These are phyloP conservation scores for Siniperca scherzeri DNA, from an alignment of 2,797 vertebrate species.

Conservation along the genomic window DNA sequence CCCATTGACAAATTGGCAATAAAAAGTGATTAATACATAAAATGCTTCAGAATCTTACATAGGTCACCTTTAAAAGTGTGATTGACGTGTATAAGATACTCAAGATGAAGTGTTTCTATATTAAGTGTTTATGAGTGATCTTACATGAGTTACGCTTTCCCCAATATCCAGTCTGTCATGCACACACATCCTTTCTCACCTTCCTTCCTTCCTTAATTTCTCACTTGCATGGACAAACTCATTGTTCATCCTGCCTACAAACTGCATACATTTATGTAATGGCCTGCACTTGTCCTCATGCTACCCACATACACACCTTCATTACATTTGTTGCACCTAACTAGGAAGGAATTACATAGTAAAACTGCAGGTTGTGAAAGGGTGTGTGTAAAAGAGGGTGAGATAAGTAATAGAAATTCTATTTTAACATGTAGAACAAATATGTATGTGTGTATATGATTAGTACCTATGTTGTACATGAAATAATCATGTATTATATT, in stretches of 20 bases:
- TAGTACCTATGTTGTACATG: not conserved
- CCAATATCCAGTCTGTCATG: conserved; percentile 10
- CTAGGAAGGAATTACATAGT: conserved; percentile 3
- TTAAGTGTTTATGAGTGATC: not conserved
- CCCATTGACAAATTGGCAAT: too few relatives aligned
- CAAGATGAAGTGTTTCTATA: not conserved
- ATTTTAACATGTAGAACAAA: not conserved
- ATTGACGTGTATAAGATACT: not conserved
- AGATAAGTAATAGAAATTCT: not conserved
- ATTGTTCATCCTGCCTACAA: conserved; percentile 13
- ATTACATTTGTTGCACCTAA: conserved; percentile 1
- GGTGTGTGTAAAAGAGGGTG: not conserved
- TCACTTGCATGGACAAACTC: conserved; percentile 36
- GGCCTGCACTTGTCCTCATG: not conserved
- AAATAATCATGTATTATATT: not conserved
- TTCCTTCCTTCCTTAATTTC: conserved; percentile 31
- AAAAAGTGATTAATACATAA: too few relatives aligned
- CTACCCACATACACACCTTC: conserved; percentile 15
- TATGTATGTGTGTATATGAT: too few relatives aligned
- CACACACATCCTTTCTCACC: conserved; percentile 13
- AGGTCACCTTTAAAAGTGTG: not conserved
- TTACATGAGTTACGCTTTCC: not conserved
- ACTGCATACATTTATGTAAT: not conserved
- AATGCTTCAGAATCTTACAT: too few relatives aligned
- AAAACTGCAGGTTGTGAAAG: not conserved